Percentiles rank a stretch among this genome's conserved stretches.
Conservation (phyloP, 2,797 vertebrate species). For the Echeneis naucrates region DNA sequence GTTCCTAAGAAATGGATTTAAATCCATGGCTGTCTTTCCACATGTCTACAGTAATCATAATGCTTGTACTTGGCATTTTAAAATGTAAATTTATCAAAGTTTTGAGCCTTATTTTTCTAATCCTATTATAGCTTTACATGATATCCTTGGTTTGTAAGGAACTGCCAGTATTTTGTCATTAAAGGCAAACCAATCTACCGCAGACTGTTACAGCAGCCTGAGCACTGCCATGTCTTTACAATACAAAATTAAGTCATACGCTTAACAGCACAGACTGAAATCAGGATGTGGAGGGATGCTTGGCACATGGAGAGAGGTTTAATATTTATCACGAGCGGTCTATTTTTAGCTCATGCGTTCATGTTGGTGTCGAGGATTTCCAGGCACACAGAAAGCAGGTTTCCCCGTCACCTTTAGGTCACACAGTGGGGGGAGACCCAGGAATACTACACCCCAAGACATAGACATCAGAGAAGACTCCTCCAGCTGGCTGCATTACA, state of each 20-base stretch:
- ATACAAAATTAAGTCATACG: conserved; percentile 41
- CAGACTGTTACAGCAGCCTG: not conserved
- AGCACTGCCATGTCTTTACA: conserved; percentile 10
- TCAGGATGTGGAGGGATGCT: conserved; percentile 48
- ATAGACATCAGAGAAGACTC: conserved; percentile 44
- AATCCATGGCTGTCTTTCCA: not conserved
- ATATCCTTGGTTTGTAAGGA: not conserved
- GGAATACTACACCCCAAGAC: conserved; percentile 17
- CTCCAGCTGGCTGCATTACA: conserved; percentile 52
- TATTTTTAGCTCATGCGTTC: conserved; percentile 76
- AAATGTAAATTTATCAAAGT: not conserved
- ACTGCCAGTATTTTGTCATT: not conserved
- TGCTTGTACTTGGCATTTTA: not conserved
- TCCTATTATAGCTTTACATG: not conserved
- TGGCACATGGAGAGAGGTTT: conserved; percentile 65
- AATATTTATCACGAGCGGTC: conserved; percentile 75
- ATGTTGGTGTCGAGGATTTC: conserved; percentile 75
- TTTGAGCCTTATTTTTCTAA: not conserved
- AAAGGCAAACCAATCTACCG: not conserved
- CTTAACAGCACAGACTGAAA: conserved; percentile 43
- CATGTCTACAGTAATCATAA: not conserved
- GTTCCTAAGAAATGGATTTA: not conserved
- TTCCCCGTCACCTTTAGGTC: conserved; percentile 76
- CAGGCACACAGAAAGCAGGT: conserved; percentile 75
- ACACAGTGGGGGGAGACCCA: conserved; percentile 63